phyloP scores from a whole-genome alignment of 2,888 invertebrate genomes.

The Dynastes tityus region DNA sequence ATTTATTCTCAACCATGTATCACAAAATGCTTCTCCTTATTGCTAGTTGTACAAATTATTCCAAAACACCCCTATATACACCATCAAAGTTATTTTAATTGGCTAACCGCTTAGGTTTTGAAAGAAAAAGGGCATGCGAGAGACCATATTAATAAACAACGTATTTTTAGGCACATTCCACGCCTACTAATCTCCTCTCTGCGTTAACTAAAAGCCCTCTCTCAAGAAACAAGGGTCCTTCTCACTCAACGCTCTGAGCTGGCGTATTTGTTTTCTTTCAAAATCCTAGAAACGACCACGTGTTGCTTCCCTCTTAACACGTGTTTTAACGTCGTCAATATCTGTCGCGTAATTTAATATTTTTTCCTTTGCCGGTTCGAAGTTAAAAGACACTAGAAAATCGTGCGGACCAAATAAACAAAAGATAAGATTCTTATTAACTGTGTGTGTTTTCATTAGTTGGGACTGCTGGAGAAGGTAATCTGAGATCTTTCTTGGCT shows the following conservation, averaged over 20 bases:
- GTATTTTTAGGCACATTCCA: conserved; percentile 15
- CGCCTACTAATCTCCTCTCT: conserved; percentile 6
- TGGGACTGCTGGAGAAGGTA: conserved; percentile 53
- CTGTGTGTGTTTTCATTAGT: not conserved
- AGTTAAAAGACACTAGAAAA: conserved; percentile 24
- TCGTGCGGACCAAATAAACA: conserved; percentile 20
- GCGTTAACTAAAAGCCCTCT: not conserved
- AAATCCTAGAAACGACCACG: conserved; percentile 47
- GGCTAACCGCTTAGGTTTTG: conserved; percentile 52
- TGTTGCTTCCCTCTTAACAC: conserved; percentile 56
- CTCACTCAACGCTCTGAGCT: conserved; percentile 41
- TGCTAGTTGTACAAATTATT: too few relatives aligned
- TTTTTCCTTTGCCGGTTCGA: conserved; percentile 49
- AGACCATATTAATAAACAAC: conserved; percentile 49
- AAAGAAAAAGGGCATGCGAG: conserved; percentile 33
- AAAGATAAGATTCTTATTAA: not conserved
- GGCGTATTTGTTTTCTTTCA: conserved; percentile 49
- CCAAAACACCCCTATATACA: not conserved
- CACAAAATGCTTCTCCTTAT: too few relatives aligned
- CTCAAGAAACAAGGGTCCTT: not conserved
- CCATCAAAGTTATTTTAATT: conserved; percentile 56
- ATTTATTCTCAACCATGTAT: too few relatives aligned
- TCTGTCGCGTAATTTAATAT: conserved; percentile 58
- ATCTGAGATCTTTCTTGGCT: conserved; percentile 55
- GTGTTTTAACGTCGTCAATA: conserved; percentile 59